Percentiles rank a stretch among this genome's conserved stretches.
Evolutionary conservation across 2,113 vertebrate genomes (phyloP).

Genomic region (Serinus canaria): DNA sequence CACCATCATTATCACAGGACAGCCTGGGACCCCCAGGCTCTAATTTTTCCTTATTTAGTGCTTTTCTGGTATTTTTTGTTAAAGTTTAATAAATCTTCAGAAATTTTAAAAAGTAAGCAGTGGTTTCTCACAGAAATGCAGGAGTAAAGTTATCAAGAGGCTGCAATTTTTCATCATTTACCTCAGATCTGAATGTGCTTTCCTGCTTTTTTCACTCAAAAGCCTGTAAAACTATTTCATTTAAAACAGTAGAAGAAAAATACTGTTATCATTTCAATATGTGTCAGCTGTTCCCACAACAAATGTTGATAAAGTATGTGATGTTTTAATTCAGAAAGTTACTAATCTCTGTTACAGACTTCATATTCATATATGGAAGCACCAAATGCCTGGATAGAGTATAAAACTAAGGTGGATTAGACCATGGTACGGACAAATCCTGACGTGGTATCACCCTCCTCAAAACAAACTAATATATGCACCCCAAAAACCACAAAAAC

Average conservation of each 20-base stretch:
- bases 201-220: background rate
- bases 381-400: background rate
- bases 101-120: background rate
- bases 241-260: background rate
- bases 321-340: background rate
- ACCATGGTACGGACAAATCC: background rate
- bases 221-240: background rate
- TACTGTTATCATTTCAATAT: background rate
- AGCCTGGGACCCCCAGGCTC: background rate
- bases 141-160: background rate
- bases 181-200: background rate
- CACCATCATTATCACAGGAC: background rate
- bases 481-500: fast-evolving
- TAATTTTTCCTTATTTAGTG: background rate
- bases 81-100: background rate
- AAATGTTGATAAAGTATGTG: background rate
- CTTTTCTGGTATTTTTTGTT: background rate
- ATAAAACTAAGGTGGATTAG: background rate
- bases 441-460: background rate
- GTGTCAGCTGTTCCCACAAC: background rate
- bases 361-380: background rate
- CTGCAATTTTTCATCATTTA: background rate
- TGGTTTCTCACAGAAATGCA: background rate
- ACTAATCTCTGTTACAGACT: background rate
- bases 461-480: background rate